A percentile compares a stretch with the other conserved stretches of the same genome.
Conservation (phyloP, 2,888 invertebrate species). For the Nematopogon swammerdamellus region DNA sequence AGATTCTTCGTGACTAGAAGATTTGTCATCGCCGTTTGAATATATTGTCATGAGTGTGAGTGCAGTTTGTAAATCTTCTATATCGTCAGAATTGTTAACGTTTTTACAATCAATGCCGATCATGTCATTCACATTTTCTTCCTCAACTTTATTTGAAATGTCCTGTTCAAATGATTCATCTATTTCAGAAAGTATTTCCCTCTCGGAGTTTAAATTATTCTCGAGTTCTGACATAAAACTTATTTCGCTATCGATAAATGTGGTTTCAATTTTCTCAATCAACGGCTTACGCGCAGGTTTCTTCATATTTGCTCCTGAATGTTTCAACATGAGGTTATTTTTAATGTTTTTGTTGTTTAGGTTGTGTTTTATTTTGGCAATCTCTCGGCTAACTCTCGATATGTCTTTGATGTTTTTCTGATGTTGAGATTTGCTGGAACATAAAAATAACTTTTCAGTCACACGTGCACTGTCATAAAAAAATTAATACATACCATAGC, state of each 20-base stretch:
- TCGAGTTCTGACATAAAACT: constrained; percentile 2
- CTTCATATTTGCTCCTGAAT: constrained; percentile 20
- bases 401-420: not conserved
- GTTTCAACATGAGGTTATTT: constrained; percentile 26
- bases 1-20: no score
- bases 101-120: constrained; percentile 18
- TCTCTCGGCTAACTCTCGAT: constrained; percentile 23
- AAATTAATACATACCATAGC: no score
- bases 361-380: constrained; percentile 27
- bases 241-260: constrained; percentile 3
- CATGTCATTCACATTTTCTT: no score
- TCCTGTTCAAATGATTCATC: constrained; percentile 10
- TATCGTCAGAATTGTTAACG: constrained; percentile 15
- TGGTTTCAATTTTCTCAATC: constrained; percentile 2
- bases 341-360: constrained; percentile 27
- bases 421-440: not conserved
- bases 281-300: constrained; percentile 17
- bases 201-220: constrained; percentile 12
- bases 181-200: constrained; percentile 12
- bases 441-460: not conserved
- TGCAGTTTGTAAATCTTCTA: constrained; percentile 30
- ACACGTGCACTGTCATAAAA: no score
- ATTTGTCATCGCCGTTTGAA: constrained; percentile 16
- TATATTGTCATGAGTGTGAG: constrained; percentile 36
- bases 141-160: no score